phyloP scores from a whole-genome alignment of 92 coral and sea anemone genomes.

The Isaurus tuberculatus region DNA sequence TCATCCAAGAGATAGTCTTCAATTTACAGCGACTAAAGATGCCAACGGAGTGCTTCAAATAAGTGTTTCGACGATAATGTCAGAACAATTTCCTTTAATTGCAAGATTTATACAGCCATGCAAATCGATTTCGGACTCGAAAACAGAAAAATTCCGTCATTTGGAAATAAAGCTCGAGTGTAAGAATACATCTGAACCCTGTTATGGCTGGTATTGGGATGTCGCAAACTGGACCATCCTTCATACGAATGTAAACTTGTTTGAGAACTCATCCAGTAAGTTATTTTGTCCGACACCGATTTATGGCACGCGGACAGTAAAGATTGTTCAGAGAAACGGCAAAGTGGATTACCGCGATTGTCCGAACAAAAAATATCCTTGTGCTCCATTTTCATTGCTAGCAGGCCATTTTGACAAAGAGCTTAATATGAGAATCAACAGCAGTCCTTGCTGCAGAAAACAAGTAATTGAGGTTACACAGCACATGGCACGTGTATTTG shows the following conservation, averaged over 20 bases:
- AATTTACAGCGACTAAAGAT: too few relatives aligned
- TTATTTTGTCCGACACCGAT: conserved; percentile 46
- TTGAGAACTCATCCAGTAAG: neutral
- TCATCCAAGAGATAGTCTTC: too few relatives aligned
- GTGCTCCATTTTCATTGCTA: conserved; percentile 39
- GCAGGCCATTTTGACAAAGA: conserved; percentile 35
- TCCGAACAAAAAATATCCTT: conserved; percentile 28
- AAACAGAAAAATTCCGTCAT: conserved; percentile 16
- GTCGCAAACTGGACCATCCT: conserved; percentile 56
- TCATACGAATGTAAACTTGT: neutral
- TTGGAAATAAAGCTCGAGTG: conserved; percentile 43
- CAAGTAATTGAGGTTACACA: conserved; percentile 33
- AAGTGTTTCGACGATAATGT: neutral
- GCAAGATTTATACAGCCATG: neutral
- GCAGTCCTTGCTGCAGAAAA: conserved; percentile 58
- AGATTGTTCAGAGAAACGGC: conserved; percentile 44
- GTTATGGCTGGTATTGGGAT: conserved; percentile 54
- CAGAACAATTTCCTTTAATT: neutral
- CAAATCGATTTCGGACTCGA: neutral
- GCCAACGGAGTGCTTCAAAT: neutral
- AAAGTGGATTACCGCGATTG: conserved; percentile 42
- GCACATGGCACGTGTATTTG: conserved; percentile 51
- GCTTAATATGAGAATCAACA: conserved; percentile 36
- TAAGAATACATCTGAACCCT: conserved; percentile 3
- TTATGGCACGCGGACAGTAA: conserved; percentile 36